Conservation (phyloP, 2,113 vertebrate genomes). For the Clarias magur region DNA sequence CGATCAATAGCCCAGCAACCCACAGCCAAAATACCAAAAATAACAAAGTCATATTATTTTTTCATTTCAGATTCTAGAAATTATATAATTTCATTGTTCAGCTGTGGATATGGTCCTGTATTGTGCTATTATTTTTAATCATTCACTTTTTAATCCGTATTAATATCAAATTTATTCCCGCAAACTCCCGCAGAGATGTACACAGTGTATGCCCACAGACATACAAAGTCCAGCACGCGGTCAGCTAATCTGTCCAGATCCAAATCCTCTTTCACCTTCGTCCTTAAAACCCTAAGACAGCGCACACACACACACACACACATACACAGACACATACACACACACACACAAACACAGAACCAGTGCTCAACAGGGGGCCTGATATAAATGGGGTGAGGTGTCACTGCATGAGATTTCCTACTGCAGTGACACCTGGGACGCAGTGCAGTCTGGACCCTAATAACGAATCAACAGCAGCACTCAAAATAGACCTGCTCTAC, state of each 20-base stretch:
- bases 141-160: neutral
- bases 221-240: neutral
- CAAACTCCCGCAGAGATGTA: neutral
- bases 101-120: neutral
- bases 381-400: constrained; percentile 34
- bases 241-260: constrained; percentile 43
- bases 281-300: constrained; percentile 10
- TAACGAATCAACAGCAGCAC: constrained; percentile 13
- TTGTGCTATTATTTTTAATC: neutral
- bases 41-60: neutral
- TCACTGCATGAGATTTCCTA: constrained; percentile 27
- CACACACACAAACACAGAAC: neutral
- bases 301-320: neutral
- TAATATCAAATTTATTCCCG: neutral
- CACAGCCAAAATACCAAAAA: neutral
- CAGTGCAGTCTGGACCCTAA: constrained; percentile 35
- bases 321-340: neutral
- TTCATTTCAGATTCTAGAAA: neutral
- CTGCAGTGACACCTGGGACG: constrained; percentile 36
- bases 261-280: constrained; percentile 17
- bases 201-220: neutral
- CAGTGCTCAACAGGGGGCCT: constrained; percentile 20
- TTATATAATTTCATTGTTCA: neutral
- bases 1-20: too few relatives aligned
- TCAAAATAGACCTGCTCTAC: constrained; percentile 45